A percentile compares a stretch with the other conserved stretches of the same genome.
Conservation (phyloP, 2,113 vertebrate genomes). For the Sebastes fasciatus region DNA sequence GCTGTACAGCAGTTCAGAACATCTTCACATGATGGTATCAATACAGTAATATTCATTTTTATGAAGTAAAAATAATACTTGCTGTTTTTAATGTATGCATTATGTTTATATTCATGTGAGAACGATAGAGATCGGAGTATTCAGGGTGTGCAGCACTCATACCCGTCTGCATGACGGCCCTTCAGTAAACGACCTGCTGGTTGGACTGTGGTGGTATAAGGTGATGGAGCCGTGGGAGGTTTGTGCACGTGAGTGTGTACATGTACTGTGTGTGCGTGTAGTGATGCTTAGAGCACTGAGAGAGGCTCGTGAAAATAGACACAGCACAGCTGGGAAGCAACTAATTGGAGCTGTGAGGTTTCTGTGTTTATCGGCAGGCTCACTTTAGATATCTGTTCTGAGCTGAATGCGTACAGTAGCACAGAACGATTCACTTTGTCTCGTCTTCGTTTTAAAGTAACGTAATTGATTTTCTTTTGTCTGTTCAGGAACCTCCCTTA, state of each 20-base stretch:
- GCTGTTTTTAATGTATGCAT: neutral
- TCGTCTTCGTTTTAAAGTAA: neutral
- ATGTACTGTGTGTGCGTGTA: neutral
- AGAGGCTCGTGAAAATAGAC: neutral
- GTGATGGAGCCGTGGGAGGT: neutral
- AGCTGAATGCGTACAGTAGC: neutral
- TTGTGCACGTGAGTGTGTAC: neutral
- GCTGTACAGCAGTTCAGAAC: neutral
- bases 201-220: neutral
- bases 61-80: neutral
- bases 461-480: neutral
- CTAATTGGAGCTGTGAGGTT: slow-evolving; percentile 26
- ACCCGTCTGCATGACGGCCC: neutral
- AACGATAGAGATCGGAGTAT: neutral
- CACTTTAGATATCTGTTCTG: neutral
- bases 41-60: neutral
- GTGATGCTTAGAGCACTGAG: neutral
- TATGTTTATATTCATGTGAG: neutral
- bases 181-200: neutral
- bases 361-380: too few relatives aligned
- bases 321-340: slow-evolving; percentile 29
- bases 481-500: neutral
- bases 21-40: neutral
- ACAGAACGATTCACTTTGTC: neutral
- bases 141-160: neutral